phyloP scores from a whole-genome alignment of 1,140 invertebrate genomes.

The Antheraea pernyi region DNA sequence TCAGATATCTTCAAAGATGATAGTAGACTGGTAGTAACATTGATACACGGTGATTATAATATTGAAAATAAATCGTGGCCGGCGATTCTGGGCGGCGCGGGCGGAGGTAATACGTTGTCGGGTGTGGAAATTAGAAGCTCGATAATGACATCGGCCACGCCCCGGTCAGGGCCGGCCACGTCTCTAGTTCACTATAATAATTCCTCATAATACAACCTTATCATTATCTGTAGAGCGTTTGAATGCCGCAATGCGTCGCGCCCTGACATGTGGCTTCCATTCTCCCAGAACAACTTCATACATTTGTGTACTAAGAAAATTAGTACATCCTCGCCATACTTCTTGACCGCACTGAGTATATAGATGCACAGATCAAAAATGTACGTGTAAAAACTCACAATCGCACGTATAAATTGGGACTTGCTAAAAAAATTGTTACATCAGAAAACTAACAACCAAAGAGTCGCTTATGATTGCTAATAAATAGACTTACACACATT shows the following conservation, averaged over 20 bases:
- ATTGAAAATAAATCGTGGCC: slow-evolving; percentile 19
- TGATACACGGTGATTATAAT: slow-evolving; percentile 19
- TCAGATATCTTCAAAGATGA: background rate
- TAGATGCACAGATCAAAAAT: too few relatives aligned
- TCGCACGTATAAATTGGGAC: too few relatives aligned
- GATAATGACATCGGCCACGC: slow-evolving; percentile 36
- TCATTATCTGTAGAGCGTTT: background rate
- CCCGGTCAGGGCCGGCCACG: background rate
- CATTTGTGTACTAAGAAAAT: background rate
- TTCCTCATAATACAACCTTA: background rate
- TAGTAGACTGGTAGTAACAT: slow-evolving; percentile 3
- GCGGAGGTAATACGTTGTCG: slow-evolving; percentile 54
- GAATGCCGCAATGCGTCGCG: background rate
- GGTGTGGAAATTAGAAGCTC: slow-evolving; percentile 58
- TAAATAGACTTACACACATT: too few relatives aligned
- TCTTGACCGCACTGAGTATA: too few relatives aligned
- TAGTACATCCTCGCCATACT: too few relatives aligned
- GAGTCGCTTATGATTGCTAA: too few relatives aligned
- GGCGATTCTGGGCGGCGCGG: slow-evolving; percentile 28
- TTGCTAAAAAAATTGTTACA: too few relatives aligned
- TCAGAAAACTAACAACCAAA: too few relatives aligned
- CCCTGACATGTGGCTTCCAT: background rate
- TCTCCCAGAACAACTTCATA: background rate
- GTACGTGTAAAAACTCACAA: too few relatives aligned
- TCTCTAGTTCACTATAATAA: background rate